Base-by-base conservation (phyloP, 1,140 invertebrate species). In the Vanessa tameamea region DNA sequence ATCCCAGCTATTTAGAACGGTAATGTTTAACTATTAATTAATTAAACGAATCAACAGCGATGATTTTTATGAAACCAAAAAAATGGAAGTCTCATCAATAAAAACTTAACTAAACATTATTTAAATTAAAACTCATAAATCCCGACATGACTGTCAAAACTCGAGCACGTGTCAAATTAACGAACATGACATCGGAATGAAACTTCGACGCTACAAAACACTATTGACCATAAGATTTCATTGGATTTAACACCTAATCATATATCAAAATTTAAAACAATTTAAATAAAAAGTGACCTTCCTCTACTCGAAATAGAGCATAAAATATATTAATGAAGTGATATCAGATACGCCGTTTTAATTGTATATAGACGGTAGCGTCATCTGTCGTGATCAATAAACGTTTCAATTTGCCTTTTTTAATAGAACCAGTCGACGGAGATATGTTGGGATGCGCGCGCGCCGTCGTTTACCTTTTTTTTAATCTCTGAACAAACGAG, bases 381-480 rank as follows among this genome's bases (percentile, higher is more conserved):
- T 81, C 79, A 80, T 81, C 75, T 82, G 83, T 85, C 82, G 78
- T 76, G 64, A 80, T 83, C 78, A 79, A 82, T 82, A 80, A 83
- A 78, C 48, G 71, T 80, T 78, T 82, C 61, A 74, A 76, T 74
- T 78, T 66, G 68, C 47, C 66, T 75, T 77, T 78, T 81, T 77
- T 79, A 66, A 75, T 59, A 73, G 43, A 65, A 73, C 55, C 47
- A 65, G 67, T 66, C 61, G 66, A 72, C 69, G 23, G 75, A 76
- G 65, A 51, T 51, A 72, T 61, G 72, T 50, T 47, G 63, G 63
- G 23, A 65, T 75, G 72, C 75, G 69, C 73, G 63, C 47, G 69
- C 72, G 72, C 51, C 15, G 31, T 50, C n/a, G 37, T 73, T 53
- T 64, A 50, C 31, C 26, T 73, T 64, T 23, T 70, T 71, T 64